Evolutionary conservation across 2,888 invertebrate species (phyloP).

Genomic region (Oligia fasciuncula): DNA sequence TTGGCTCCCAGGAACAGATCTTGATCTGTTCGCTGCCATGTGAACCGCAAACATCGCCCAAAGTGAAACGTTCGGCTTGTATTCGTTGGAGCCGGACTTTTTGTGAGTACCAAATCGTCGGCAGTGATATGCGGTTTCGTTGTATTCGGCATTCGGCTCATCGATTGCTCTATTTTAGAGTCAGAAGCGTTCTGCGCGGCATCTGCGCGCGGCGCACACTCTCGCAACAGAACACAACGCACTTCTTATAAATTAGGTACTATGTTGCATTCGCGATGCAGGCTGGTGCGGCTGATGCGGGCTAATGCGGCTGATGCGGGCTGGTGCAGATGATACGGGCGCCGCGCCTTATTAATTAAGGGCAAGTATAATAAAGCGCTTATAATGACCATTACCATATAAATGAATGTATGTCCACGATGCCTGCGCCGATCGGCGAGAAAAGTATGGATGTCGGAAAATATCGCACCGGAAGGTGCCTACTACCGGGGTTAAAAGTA

Average conservation of each 20-base stretch:
- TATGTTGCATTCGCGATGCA: constrained; percentile 7
- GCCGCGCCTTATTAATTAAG: neutral
- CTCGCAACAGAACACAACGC: constrained; percentile 7
- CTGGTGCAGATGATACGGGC: neutral
- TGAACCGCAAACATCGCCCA: constrained; percentile 15
- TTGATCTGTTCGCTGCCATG: constrained; percentile 5
- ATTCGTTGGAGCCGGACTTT: constrained; percentile 38
- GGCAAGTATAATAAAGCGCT: neutral
- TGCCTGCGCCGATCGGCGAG: neutral
- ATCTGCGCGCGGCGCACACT: constrained; percentile 23
- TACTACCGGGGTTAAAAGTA: no score
- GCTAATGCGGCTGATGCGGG: neutral
- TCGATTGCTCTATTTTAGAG: constrained; percentile 66
- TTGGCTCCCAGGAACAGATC: neutral
- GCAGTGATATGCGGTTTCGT: constrained; percentile 64
- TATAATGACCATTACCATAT: neutral
- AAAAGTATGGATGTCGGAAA: neutral
- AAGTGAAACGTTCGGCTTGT: constrained; percentile 28
- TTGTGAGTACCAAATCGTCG: constrained; percentile 56
- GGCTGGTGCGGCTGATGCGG: neutral
- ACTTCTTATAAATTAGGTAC: constrained; percentile 4
- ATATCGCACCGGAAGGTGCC: no score
- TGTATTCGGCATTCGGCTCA: constrained; percentile 57
- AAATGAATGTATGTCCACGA: neutral
- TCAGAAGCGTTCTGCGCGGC: constrained; percentile 47